phyloP scores from a whole-genome alignment of 2,797 vertebrate genomes.

The Pygocentrus nattereri region DNA sequence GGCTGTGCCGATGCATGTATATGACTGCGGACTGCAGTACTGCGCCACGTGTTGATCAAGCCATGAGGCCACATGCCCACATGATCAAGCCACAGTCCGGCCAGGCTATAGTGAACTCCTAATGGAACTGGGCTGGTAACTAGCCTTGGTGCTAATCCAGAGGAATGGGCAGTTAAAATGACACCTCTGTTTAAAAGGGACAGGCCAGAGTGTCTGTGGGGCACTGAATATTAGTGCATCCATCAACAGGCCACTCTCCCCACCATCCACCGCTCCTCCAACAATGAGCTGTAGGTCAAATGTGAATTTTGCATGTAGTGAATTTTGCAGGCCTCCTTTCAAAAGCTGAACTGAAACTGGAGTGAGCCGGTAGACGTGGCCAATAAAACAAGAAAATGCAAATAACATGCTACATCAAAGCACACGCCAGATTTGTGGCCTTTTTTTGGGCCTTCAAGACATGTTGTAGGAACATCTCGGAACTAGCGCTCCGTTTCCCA shows the following conservation, averaged over 20 bases:
- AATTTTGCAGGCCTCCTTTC: background rate
- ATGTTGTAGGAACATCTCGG: background rate
- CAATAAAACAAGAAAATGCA: slow-evolving; percentile 39
- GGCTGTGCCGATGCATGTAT: too few relatives aligned
- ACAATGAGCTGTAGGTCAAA: background rate
- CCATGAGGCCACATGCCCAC: slow-evolving; percentile 8
- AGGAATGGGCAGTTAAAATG: slow-evolving; percentile 2
- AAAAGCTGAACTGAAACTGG: slow-evolving; percentile 59
- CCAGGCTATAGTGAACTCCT: too few relatives aligned
- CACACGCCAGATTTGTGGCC: slow-evolving; percentile 5
- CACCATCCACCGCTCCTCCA: background rate
- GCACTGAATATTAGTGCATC: background rate
- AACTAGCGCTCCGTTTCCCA: slow-evolving; percentile 26
- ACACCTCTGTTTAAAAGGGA: slow-evolving; percentile 13
- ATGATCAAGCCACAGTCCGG: background rate
- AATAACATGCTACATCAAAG: slow-evolving; percentile 7
- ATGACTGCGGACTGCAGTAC: too few relatives aligned
- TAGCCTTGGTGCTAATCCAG: slow-evolving; percentile 26
- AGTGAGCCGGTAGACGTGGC: slow-evolving; percentile 53
- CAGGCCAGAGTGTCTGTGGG: background rate
- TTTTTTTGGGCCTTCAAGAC: background rate
- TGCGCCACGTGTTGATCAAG: background rate
- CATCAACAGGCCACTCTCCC: too few relatives aligned
- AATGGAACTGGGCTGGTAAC: background rate
- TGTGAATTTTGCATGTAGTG: background rate